A percentile compares a stretch with the other conserved stretches of the same genome.
These are phyloP conservation scores for Cettia cetti DNA, from an alignment of 2,113 vertebrate species.

Conservation along the genomic window DNA sequence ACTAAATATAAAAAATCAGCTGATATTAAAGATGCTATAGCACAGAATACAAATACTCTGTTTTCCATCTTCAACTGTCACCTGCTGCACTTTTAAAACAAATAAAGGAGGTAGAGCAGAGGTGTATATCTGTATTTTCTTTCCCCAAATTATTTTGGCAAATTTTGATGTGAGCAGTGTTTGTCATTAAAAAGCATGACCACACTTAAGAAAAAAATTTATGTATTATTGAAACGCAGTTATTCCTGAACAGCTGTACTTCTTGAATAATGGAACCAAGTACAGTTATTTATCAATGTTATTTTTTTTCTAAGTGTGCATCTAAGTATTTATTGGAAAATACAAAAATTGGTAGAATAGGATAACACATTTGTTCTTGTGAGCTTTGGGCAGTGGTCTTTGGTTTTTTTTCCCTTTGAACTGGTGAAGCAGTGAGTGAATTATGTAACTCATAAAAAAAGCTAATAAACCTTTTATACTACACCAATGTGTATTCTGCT, in stretches of 20 bases:
- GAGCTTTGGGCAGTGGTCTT: neutral
- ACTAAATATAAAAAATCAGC: neutral
- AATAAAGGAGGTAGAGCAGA: neutral
- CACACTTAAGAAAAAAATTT: neutral
- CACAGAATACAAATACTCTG: neutral
- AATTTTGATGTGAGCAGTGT: neutral
- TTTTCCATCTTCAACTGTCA: neutral
- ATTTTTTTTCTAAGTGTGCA: neutral
- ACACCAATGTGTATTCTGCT: neutral
- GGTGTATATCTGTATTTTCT: neutral
- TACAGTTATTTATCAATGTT: neutral
- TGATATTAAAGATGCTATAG: neutral
- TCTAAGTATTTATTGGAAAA: neutral
- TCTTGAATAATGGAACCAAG: neutral
- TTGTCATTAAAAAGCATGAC: neutral
- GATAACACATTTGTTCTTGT: neutral
- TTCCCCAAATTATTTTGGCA: neutral
- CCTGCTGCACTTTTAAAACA: neutral
- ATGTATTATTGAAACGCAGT: neutral
- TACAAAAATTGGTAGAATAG: neutral
- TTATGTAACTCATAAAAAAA: neutral
- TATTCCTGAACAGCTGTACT: neutral
- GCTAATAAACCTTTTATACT: constrained; percentile 12
- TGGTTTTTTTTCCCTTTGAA: neutral
- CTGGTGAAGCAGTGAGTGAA: neutral